Evolutionary conservation across 1,140 invertebrate species (phyloP), one percentile per base, ranked within the genome.

Genomic region (Hormaphis cornu): DNA sequence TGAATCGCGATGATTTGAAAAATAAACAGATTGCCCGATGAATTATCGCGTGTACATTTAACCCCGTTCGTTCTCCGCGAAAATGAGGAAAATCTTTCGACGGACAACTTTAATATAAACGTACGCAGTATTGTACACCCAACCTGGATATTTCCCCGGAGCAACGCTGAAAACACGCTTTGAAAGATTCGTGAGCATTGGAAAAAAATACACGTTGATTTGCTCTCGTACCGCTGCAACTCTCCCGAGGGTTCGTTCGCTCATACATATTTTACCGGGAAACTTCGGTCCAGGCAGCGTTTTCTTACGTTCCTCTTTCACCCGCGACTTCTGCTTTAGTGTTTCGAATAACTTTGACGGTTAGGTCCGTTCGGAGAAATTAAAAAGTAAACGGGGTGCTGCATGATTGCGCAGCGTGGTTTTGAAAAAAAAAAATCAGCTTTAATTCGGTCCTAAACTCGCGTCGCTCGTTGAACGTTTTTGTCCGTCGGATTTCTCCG

Each of bases 91-190:
- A 48, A 66, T 14, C 18, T 26, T 63, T 63, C 44, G 42, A 22
- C 26, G 26, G 42, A 22, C 28, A 28, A 48, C 42, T 66, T 66
- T 50, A 66, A 50, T 63, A n/a, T n/a, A 66, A 66, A 66, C 61
- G 28, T 50, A 50, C 24, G 61, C 61, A 66, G 26, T 20, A 9
- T 20, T 7, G 6, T 44, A 14, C 12, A n/a, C n/a, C n/a, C n/a
- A n/a, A n/a, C 40, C n/a, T 50, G 24, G 44, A 35, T 66, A 66
- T 66, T 66, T 66, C 61, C 61, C 61, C 61, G 50, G 61, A 66
- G 61, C 20, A 42, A 24, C 44, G 22, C 18, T n/a, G 61, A 42
- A 66, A 66, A 66, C 61, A 50, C 44, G 44, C 61, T 22, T 66
- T 50, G 61, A 66, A 66, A 50, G 61, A 66, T 66, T 66, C 50